Evolutionary conservation across 2,888 invertebrate species (phyloP), one percentile per base, ranked within the genome.

Genomic region (Apamea crenata): DNA sequence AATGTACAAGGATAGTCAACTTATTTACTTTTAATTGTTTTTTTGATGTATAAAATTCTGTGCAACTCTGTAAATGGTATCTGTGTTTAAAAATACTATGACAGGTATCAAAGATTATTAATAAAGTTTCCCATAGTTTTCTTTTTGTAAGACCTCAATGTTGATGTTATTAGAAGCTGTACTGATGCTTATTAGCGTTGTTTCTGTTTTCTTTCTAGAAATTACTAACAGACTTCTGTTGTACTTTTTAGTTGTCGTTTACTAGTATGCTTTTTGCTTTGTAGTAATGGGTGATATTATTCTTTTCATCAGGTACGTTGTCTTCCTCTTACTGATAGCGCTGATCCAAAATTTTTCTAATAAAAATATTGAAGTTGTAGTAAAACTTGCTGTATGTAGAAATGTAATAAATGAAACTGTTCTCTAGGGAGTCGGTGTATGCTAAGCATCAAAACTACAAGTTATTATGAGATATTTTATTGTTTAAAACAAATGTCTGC

Each of bases 401-500:
- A 29, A 80, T 5, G 21, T 72, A 14, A 8, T 56, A 50, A 21
- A 36, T 82, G 14, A 1, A 16, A 53, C 61, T 56, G 18, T 56
- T 61, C 59, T 7, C 1, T 18, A 47, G 25, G 81, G 69, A 67
- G 61, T 18, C 0, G 25, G 29, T 44, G 29, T 29, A 53, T 0
- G 40, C 2, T 25, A 16, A 6, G 18, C n/a, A 83, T 77, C 10
- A 83, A 87, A 89, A 88, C 78, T 66, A 78, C 73, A 71, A 77
- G 16, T 81, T 77, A 71, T 79, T 78, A 74, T 63, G 81, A 89
- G 81, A 79, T 83, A 87, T 88, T 88, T 88, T 88, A 88, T 89
- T 88, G 88, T 87, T 88, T 65, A 82, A 89, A 88, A 77, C 88
- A 88, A 89, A 85, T 77, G 68, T 80, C 70, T 87, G 83, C 66